Evolutionary conservation across 2,113 vertebrate genomes (phyloP).

Genomic region (Phylloscopus trochilus): DNA sequence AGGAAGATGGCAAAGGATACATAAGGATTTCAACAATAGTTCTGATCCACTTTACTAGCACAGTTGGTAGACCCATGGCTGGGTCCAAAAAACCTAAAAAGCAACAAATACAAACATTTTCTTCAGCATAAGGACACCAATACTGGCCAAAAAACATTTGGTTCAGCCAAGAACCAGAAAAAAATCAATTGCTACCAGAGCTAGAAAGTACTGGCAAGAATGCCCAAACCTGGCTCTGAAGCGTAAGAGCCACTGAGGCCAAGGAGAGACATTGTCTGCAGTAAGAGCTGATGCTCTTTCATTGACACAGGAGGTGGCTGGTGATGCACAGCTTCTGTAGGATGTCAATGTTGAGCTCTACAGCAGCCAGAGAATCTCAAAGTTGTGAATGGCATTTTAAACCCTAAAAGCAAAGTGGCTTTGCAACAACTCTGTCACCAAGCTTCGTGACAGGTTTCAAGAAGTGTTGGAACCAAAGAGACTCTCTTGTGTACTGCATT

Average conservation of each 20-base stretch:
- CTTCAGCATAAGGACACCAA: not conserved
- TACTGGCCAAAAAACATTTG: not conserved
- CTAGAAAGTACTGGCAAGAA: not conserved
- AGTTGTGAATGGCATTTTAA: not conserved
- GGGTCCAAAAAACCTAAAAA: not conserved
- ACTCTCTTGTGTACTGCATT: not conserved
- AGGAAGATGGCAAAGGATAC: not conserved
- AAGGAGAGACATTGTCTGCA: not conserved
- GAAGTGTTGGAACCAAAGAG: not conserved
- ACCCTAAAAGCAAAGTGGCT: not conserved
- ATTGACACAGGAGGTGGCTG: not conserved
- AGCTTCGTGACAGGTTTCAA: not conserved
- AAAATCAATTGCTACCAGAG: not conserved
- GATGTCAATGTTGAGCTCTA: rapidly evolving
- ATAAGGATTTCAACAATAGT: not conserved
- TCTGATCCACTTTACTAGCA: not conserved
- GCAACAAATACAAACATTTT: not conserved
- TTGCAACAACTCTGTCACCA: not conserved
- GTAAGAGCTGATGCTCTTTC: not conserved
- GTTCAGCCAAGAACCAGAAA: not conserved
- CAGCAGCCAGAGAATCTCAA: not conserved
- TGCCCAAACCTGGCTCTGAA: not conserved
- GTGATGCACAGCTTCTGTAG: not conserved
- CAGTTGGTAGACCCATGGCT: not conserved
- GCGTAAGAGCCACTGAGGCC: not conserved